Evolutionary conservation across 2,797 vertebrate species (phyloP).

Genomic region (Cossypha niveicapilla): DNA sequence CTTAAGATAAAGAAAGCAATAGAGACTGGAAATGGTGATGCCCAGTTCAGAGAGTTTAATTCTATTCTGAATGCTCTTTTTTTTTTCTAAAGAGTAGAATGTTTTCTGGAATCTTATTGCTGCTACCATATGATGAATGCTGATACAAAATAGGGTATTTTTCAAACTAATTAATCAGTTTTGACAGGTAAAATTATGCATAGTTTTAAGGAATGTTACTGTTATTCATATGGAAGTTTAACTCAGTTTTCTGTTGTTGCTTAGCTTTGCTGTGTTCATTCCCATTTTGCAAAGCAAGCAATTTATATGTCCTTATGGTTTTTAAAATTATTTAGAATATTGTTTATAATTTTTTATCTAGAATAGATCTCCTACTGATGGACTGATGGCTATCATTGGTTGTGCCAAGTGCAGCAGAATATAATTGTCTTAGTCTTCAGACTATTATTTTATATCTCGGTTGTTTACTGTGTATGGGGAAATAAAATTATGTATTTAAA

Average conservation of each 20-base stretch:
- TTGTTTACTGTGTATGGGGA: background rate
- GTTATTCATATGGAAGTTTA: background rate
- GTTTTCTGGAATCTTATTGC: background rate
- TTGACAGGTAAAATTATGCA: background rate
- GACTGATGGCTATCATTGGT: background rate
- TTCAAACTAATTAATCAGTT: background rate
- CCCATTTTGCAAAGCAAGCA: background rate
- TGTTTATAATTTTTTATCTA: background rate
- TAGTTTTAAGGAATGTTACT: background rate
- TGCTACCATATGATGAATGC: background rate
- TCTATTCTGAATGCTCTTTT: background rate
- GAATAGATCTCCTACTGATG: background rate
- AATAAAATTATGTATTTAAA: background rate
- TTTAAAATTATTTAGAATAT: background rate
- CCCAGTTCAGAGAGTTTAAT: background rate
- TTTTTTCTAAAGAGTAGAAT: background rate
- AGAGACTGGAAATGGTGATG: background rate
- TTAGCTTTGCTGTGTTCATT: background rate
- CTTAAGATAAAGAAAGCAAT: background rate
- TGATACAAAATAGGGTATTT: background rate
- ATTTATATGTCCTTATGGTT: background rate
- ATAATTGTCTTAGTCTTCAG: background rate
- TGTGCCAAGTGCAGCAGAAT: background rate
- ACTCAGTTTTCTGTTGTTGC: background rate
- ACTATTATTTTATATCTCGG: background rate